phyloP scores from a whole-genome alignment of 2,113 vertebrate species.

The Semnornis frantzii region DNA sequence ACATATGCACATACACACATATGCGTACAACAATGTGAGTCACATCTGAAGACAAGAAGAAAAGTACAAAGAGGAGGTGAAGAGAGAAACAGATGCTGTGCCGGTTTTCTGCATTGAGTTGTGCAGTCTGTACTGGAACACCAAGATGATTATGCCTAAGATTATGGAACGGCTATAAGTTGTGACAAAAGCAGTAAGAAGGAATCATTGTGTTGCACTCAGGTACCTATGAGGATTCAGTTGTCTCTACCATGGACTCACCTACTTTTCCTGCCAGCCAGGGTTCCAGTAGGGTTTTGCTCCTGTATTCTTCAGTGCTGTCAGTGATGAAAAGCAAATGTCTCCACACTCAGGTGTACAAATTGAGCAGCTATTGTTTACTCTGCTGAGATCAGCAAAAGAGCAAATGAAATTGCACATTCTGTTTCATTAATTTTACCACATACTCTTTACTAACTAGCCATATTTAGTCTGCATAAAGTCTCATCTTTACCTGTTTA shows the following conservation, averaged over 20 bases:
- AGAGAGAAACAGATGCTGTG: background rate
- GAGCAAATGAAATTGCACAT: background rate
- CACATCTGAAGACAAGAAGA: background rate
- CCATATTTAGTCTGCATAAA: background rate
- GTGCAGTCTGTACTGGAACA: background rate
- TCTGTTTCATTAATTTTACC: background rate
- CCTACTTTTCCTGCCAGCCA: background rate
- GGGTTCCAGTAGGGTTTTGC: background rate
- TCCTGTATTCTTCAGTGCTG: background rate
- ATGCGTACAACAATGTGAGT: background rate
- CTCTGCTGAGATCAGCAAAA: background rate
- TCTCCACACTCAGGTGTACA: background rate
- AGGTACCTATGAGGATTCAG: background rate
- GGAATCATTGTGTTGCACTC: fast-evolving
- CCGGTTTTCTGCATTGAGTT: background rate
- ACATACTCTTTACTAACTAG: background rate
- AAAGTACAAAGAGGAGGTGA: background rate
- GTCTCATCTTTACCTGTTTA: background rate
- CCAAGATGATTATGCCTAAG: background rate
- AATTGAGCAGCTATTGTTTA: background rate
- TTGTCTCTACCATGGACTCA: background rate
- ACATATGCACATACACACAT: too few species aligned
- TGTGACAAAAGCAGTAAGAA: background rate
- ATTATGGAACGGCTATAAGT: background rate
- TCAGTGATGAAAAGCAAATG: background rate